Base-by-base conservation (phyloP, 2,888 invertebrate genomes). In the Sclerodermus sp. region DNA sequence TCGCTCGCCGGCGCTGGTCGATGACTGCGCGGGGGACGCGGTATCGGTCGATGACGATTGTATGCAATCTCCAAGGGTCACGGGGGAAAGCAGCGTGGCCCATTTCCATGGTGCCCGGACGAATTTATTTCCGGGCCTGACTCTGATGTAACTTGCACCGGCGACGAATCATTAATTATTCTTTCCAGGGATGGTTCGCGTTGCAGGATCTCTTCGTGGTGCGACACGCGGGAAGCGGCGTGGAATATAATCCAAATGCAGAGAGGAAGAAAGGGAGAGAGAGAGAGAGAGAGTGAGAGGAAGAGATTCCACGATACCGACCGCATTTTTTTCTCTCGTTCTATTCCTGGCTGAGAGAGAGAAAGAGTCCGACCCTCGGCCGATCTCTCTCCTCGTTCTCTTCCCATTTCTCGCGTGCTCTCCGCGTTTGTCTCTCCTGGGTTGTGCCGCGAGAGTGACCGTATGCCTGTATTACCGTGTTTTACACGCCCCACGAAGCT, bases 401-500 rank as follows among this genome's bases (percentile, higher is more conserved):
- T 2, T n/a, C 14, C 16, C 29, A 30, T 12, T 18, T 41, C 41
- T 46, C 46, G 46, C 32, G 38, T 40, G 14, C 41, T 40, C 47
- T 12, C 14, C 47, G 16, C 14, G 47, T 42, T 47, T 18, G 31
- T 30, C 12, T 46, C 34, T 40, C 6, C 3, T 4, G 34, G 12
- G 34, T n/a, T 3, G 44, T 37, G 18, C 38, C 32, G n/a, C n/a
- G n/a, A n/a, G n/a, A n/a, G n/a, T n/a, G n/a, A 32, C 32, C 47
- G 18, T 53, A 47, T 53, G 42, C 39, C 42, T 15, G 42, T 17
- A 34, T 42, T 48, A 43, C 42, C 36, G 51, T 45, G 31, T 50
- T 63, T 56, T 52, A 51, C 51, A 45, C 42, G 46, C 16, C 42
- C 45, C 48, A 45, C 42, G 30, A 41, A 54, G 16, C 18, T 13